phyloP scores from a whole-genome alignment of 2,888 invertebrate genomes.

The Blastobasis adustella region DNA sequence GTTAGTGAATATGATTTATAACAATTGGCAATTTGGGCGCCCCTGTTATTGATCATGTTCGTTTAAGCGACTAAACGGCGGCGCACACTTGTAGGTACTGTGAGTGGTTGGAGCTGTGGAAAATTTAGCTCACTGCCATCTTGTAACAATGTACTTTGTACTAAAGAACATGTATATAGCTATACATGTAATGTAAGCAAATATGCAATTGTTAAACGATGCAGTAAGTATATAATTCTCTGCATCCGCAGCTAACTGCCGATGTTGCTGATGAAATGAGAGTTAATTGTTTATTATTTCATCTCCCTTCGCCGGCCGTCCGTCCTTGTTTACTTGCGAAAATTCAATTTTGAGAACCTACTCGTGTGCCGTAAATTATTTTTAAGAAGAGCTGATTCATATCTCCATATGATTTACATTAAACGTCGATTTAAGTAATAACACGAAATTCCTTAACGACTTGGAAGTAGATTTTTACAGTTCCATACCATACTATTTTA shows the following conservation, averaged over 20 bases:
- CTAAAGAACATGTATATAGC: too few species aligned
- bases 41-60: conserved; percentile 38
- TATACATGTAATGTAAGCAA: not conserved
- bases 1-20: conserved; percentile 30
- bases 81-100: conserved; percentile 12
- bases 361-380: conserved; percentile 12
- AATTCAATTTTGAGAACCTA: conserved; percentile 25
- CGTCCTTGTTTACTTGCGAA: conserved; percentile 28
- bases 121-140: conserved; percentile 17
- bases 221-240: conserved; percentile 25
- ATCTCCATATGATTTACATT: too few species aligned
- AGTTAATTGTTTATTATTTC: conserved; percentile 50
- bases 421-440: too few species aligned
- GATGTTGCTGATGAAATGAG: conserved; percentile 25
- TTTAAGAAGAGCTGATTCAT: conserved; percentile 17
- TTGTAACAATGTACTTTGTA: too few species aligned
- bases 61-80: conserved; percentile 22
- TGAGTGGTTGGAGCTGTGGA: conserved; percentile 7
- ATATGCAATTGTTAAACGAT: conserved; percentile 32
- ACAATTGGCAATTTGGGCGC: conserved; percentile 33
- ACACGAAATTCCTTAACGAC: too few species aligned
- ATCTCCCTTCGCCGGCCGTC: conserved; percentile 23
- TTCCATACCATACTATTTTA: too few species aligned
- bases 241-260: conserved; percentile 20
- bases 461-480: too few species aligned